Conservation (phyloP, 2,113 vertebrate species). For the Halcyon malimbica region DNA sequence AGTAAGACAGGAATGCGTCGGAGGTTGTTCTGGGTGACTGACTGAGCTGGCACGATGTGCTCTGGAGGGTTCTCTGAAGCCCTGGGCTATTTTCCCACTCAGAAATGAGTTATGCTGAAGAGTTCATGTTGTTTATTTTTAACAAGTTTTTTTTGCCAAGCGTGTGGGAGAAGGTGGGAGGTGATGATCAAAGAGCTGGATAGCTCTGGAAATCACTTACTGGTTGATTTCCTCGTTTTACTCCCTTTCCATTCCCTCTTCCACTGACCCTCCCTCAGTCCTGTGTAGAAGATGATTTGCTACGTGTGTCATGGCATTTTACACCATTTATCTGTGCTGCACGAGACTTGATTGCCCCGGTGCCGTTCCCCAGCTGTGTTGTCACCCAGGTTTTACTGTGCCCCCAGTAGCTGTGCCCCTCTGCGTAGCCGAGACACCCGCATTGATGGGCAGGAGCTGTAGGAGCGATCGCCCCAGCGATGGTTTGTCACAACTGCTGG, state of each 20-base stretch:
- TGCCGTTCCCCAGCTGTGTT: rapidly evolving
- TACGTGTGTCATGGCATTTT: background rate
- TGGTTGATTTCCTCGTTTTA: background rate
- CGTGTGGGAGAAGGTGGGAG: conserved; percentile 21
- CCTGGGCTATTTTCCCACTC: background rate
- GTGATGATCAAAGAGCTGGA: conserved; percentile 25
- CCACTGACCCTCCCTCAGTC: background rate
- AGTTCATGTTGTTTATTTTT: conserved; percentile 39
- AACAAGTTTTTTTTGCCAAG: background rate
- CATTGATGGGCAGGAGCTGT: rapidly evolving
- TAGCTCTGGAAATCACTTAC: background rate
- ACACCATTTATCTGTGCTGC: background rate
- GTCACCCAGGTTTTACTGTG: rapidly evolving
- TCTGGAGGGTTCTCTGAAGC: background rate
- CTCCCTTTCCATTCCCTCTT: background rate
- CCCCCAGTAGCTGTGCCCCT: background rate
- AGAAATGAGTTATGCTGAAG: background rate
- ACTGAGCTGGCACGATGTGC: background rate
- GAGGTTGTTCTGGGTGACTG: background rate
- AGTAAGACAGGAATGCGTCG: background rate
- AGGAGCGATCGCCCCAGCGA: rapidly evolving
- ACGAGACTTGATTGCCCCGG: rapidly evolving
- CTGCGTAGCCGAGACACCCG: rapidly evolving
- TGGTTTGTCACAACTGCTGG: rapidly evolving
- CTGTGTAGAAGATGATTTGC: background rate